phyloP scores from a whole-genome alignment of 2,888 invertebrate genomes.

The Cheilosia vulpina region DNA sequence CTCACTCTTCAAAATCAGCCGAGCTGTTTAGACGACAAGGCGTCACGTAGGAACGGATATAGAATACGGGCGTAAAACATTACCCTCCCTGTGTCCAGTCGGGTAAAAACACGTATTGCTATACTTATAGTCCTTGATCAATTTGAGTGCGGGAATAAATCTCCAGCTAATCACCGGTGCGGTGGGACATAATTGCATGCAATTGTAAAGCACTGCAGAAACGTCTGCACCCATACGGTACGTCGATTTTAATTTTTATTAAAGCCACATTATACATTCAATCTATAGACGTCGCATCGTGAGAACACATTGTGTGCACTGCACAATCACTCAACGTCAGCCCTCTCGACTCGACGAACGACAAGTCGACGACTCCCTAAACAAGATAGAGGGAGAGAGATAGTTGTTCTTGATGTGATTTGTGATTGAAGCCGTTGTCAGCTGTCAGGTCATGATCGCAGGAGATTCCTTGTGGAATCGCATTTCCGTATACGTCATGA shows the following conservation, averaged over 20 bases:
- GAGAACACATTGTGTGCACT: conserved; percentile 20
- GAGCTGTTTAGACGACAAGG: too few relatives aligned
- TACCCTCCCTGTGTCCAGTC: too few relatives aligned
- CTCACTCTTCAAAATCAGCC: too few relatives aligned
- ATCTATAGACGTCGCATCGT: conserved; percentile 7
- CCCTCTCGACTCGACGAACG: not conserved
- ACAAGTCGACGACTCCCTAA: not conserved
- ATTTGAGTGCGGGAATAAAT: conserved; percentile 38
- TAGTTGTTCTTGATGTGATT: conserved; percentile 30
- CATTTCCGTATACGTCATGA: conserved; percentile 37
- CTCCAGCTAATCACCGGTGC: conserved; percentile 11
- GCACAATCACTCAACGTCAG: conserved; percentile 14
- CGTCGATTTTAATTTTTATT: conserved; percentile 9
- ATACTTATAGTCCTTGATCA: conserved; percentile 39
- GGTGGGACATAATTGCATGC: conserved; percentile 37
- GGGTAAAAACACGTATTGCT: too few relatives aligned
- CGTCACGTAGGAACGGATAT: too few relatives aligned
- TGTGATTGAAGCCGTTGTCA: conserved; percentile 32
- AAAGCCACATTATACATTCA: conserved; percentile 3
- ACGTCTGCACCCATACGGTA: conserved; percentile 35
- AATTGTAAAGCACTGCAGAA: conserved; percentile 15
- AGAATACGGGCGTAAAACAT: too few relatives aligned
- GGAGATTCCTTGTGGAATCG: conserved; percentile 30
- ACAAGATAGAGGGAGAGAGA: conserved; percentile 2
- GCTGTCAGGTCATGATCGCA: conserved; percentile 34